A percentile compares a stretch with the other conserved stretches of the same genome.
Evolutionary conservation across 2,797 vertebrate species (phyloP).

Genomic region (Semotilus atromaculatus): DNA sequence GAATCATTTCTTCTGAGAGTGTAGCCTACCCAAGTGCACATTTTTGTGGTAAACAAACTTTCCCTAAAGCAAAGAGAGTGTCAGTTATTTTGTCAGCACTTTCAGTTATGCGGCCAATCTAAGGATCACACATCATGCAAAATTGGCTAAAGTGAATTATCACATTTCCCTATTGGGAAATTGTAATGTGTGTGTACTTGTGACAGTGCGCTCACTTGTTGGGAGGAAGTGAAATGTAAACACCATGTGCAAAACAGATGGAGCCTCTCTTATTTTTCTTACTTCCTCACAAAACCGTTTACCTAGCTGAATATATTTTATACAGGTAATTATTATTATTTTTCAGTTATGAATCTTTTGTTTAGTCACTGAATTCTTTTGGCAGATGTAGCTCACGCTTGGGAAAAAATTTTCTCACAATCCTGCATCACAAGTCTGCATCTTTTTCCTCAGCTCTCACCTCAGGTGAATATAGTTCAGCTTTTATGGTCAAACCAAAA

Average conservation of each 20-base stretch:
- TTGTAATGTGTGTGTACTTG: neutral
- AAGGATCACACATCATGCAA: neutral
- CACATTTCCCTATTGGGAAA: conserved; percentile 33
- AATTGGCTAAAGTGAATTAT: neutral
- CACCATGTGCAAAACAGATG: neutral
- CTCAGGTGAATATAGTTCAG: neutral
- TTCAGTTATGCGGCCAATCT: neutral
- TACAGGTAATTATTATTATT: neutral
- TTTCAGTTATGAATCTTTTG: too few relatives aligned
- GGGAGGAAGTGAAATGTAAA: conserved; percentile 39
- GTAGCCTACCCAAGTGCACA: neutral
- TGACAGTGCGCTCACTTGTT: neutral
- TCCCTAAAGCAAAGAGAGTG: neutral
- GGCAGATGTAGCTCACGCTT: neutral
- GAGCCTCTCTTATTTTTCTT: neutral
- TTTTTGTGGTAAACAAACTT: neutral
- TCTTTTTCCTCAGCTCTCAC: conserved; percentile 47
- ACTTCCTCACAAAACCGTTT: neutral
- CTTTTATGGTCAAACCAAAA: neutral
- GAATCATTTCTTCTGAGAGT: too few relatives aligned
- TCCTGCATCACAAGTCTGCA: conserved; percentile 50
- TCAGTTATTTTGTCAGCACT: neutral
- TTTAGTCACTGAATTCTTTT: neutral
- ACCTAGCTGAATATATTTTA: neutral
- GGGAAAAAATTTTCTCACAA: neutral